Evolutionary conservation across 35 echinoderm and acorn worm genomes (phyloP), one percentile per base, ranked within the genome.

Genomic region (Ptychodera flava): DNA sequence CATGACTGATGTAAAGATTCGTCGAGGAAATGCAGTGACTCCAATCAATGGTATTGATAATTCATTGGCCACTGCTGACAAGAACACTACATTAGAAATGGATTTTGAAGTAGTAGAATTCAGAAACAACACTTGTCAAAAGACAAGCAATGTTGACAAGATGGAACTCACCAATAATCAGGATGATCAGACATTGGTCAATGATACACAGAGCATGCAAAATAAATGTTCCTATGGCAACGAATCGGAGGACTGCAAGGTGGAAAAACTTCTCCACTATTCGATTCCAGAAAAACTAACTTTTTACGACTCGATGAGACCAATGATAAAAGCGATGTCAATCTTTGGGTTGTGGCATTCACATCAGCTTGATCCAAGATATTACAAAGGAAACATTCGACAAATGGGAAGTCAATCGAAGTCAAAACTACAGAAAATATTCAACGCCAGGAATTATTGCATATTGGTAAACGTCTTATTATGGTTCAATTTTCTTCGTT

Each of bases 331-430:
- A 28, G 88, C 75, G 14, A 95, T 95, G 90, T 16, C 37, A 35
- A 31, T 90, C 38, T 92, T 95, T 78, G 93, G 93, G 0, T 38
- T 95, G 15, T 95, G 93, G 93, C 90, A 95, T 37, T 78, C 86
- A 0, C 27, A 89, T 78, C 38, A 86, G 29, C 85, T 95, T 45
- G 84, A 92, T 33, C 90, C 93, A 16, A 27, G 33, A 15, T 38
- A 78, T 16, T 32, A 22, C 6, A 88, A 88, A 35, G 86, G 77
- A 2, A 86, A 78, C 32, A 37, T 86, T 12, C 85, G 77, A 38
- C 85, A 77, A 16, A 6, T 33, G n/a, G 79, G 79, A 64, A 15
- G 33, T 22, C 6, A 64, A 64, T 22, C 6, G 6, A 64, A 64
- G 22, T 64, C 45, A 12, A 64, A 64, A 64, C 6, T 64, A 6